A percentile compares a stretch with the other conserved stretches of the same genome.
These are phyloP conservation scores for Cryptocheilus praepositus DNA, from an alignment of 2,888 invertebrate genomes.

Conservation along the genomic window DNA sequence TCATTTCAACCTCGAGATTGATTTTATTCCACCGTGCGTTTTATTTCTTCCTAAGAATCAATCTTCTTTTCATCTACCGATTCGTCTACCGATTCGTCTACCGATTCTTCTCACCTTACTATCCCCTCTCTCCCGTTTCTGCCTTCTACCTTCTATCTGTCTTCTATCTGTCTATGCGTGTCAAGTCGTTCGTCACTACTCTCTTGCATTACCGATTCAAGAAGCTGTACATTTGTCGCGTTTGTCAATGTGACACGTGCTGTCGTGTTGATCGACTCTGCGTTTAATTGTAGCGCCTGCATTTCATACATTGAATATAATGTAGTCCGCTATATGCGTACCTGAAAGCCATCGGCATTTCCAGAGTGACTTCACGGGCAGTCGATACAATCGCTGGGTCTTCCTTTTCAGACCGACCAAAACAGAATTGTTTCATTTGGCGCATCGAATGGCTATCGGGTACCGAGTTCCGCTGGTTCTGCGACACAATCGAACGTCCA, in stretches of 20 bases:
- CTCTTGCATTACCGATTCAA: slow-evolving; percentile 31
- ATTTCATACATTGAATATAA: slow-evolving; percentile 40
- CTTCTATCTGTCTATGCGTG: slow-evolving; percentile 8
- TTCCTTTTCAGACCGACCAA: too few species aligned
- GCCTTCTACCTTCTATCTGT: not conserved
- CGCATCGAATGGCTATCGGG: slow-evolving; percentile 50
- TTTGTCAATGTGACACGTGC: not conserved
- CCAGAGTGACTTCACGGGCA: slow-evolving; percentile 14
- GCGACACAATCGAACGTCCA: slow-evolving; percentile 12
- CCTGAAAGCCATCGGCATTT: slow-evolving; percentile 54
- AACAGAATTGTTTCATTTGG: not conserved
- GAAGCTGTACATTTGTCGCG: slow-evolving; percentile 24
- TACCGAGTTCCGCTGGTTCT: slow-evolving; percentile 43
- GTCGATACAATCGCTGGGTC: too few species aligned
- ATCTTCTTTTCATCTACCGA: too few species aligned
- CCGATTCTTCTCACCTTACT: not conserved
- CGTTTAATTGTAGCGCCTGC: slow-evolving; percentile 29
- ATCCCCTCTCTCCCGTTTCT: not conserved
- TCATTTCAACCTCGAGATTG: slow-evolving; percentile 18
- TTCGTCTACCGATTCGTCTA: not conserved
- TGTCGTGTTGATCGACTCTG: slow-evolving; percentile 28
- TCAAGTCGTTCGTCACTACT: slow-evolving; percentile 30
- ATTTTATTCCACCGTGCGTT: too few species aligned
- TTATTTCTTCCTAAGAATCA: not conserved
- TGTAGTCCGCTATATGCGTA: slow-evolving; percentile 49